Evolutionary conservation across 2,888 invertebrate species (phyloP).

Genomic region (Eupithecia vulgata): DNA sequence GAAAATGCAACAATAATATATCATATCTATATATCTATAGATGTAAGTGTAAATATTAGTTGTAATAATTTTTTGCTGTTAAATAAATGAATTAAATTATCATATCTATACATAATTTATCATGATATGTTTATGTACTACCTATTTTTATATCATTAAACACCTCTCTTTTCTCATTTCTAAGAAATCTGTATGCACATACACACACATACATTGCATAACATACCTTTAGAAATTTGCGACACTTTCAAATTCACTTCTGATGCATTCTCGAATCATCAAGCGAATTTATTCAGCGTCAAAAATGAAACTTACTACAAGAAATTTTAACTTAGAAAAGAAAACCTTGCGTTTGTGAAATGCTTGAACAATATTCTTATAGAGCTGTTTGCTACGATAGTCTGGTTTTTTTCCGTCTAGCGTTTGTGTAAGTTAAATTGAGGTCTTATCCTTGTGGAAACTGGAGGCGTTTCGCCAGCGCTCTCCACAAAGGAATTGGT

Average conservation of each 20-base stretch:
- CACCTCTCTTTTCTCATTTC: background rate
- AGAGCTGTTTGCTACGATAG: conserved; percentile 22
- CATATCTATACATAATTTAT: too few relatives aligned
- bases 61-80: too few relatives aligned
- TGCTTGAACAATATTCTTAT: background rate
- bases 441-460: conserved; percentile 16
- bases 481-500: conserved; percentile 10
- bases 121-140: too few relatives aligned
- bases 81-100: too few relatives aligned
- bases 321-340: background rate
- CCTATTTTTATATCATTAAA: background rate
- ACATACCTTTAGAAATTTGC: background rate
- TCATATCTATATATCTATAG: too few relatives aligned
- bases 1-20: background rate
- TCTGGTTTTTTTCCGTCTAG: conserved; percentile 37
- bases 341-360: background rate
- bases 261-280: background rate
- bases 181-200: background rate
- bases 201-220: background rate
- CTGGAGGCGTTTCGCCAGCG: background rate
- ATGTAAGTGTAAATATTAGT: too few relatives aligned
- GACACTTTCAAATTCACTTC: background rate
- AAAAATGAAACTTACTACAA: background rate
- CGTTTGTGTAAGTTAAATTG: conserved; percentile 20
- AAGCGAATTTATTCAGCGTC: background rate